These are phyloP conservation scores for Hiodon alosoides DNA, from an alignment of 2,113 vertebrate genomes.

Conservation along the genomic window DNA sequence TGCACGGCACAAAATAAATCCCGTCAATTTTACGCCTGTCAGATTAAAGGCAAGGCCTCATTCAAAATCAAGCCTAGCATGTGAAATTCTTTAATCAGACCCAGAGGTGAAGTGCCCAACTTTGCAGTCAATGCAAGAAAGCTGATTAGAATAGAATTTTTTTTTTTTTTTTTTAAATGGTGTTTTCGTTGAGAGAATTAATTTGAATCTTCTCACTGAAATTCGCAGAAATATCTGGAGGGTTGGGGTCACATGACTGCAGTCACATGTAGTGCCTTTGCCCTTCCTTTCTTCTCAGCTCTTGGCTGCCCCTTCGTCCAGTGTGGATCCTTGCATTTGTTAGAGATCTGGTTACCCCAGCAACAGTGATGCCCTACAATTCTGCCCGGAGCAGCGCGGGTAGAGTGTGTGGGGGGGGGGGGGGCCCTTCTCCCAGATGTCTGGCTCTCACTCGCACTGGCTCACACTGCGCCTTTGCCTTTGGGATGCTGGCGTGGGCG, in stretches of 20 bases:
- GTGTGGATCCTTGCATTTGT: conserved; percentile 38
- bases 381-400: conserved; percentile 23
- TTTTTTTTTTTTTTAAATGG: background rate
- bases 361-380: conserved; percentile 55
- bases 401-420: conserved; percentile 20
- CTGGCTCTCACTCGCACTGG: conserved; percentile 20
- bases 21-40: background rate
- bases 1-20: background rate
- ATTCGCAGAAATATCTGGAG: background rate
- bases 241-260: background rate
- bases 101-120: background rate
- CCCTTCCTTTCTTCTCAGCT: background rate
- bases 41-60: conserved; percentile 4
- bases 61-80: background rate
- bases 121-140: background rate
- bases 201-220: too few species aligned
- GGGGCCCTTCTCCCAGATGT: conserved; percentile 30
- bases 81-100: background rate
- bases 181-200: too few species aligned
- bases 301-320: conserved; percentile 22
- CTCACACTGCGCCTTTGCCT: conserved; percentile 22
- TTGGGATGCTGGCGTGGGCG: conserved; percentile 18
- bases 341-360: conserved; percentile 61
- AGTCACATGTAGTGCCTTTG: background rate
- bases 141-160: too few species aligned